Evolutionary conservation across 2,113 vertebrate genomes (phyloP), one percentile per base, ranked within the genome.

Genomic region (Hippoglossus stenolepis): DNA sequence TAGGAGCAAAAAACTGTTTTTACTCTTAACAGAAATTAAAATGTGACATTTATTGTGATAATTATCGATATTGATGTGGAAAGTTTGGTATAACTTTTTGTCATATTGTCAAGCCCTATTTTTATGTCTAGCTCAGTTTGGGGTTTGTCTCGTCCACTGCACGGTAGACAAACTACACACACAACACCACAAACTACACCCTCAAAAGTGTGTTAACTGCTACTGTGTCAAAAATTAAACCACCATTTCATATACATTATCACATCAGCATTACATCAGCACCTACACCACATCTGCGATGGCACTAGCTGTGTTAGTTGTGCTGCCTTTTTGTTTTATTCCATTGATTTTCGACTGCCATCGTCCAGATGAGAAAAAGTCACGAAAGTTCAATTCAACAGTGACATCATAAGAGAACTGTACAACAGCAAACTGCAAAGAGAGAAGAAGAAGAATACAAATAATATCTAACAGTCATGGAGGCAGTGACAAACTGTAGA

Each of bases 341-440:
- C 0, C 0, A 1, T 59, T 1, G 18, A 93, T 74, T 7, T 56
- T 11, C 0, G 0, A 0, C 35, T 79, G 2, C 90, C 87, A 91
- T 2, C 0, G 0, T 18, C 0, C 1, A 51, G 0, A 4, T 18
- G 47, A 4, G 2, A 18, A n/a, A 23, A 80, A 77, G 0, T 4
- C 0, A 0, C 64, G 1, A 11, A 95, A 94, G 57, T 69, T 6
- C 60, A 69, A 87, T 35, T 92, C 76, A 18, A 88, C 64, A 3
- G 35, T 15, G 0, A 0, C 0, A 0, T 7, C 1, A 18, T 0
- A 0, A 5, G 93, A 89, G 65, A 88, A 95, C 65, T 94, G 88
- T 59, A 71, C 65, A 14, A 95, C 62, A 17, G 92, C 78, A 88
- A 95, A 94, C 94, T 95, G 90, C 21, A 88, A 89, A 79, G 2